Evolutionary conservation across 2,113 vertebrate genomes (phyloP).

Genomic region (Dipodomys merriami): DNA sequence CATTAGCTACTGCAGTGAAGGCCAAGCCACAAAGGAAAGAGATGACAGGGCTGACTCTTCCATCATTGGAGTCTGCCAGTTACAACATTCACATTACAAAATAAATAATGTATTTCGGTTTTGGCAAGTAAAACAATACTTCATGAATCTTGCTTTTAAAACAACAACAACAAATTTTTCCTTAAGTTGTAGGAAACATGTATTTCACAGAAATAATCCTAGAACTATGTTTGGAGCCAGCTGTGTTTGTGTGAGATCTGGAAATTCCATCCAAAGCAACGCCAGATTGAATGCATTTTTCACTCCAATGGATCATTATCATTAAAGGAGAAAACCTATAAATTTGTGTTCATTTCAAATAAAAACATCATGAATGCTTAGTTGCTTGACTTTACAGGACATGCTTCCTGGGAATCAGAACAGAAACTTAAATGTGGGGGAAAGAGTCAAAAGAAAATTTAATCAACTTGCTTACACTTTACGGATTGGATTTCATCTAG

Average conservation of each 20-base stretch:
- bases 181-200: slow-evolving; percentile 27
- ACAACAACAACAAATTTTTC: background rate
- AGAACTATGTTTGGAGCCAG: slow-evolving; percentile 39
- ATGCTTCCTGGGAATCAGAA: background rate
- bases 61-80: slow-evolving; percentile 17
- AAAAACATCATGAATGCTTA: slow-evolving; percentile 28
- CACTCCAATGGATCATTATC: slow-evolving; percentile 41
- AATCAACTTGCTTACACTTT: slow-evolving; percentile 8
- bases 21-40: slow-evolving; percentile 26
- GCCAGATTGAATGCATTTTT: slow-evolving; percentile 42
- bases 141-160: background rate
- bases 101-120: slow-evolving; percentile 39
- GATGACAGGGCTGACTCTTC: background rate
- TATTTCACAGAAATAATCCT: slow-evolving; percentile 45
- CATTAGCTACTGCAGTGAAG: background rate
- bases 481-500: background rate
- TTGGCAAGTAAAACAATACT: slow-evolving; percentile 18
- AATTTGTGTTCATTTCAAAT: slow-evolving; percentile 49
- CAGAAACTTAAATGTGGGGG: slow-evolving; percentile 36
- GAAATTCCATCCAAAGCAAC: slow-evolving; percentile 40
- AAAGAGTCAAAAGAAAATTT: slow-evolving; percentile 18
- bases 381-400: slow-evolving; percentile 11
- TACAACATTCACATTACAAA: slow-evolving; percentile 17
- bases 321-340: slow-evolving; percentile 58
- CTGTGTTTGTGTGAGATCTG: slow-evolving; percentile 42